Base-by-base conservation (phyloP, 2,113 vertebrate genomes). In the Herpetotheres cachinnans region DNA sequence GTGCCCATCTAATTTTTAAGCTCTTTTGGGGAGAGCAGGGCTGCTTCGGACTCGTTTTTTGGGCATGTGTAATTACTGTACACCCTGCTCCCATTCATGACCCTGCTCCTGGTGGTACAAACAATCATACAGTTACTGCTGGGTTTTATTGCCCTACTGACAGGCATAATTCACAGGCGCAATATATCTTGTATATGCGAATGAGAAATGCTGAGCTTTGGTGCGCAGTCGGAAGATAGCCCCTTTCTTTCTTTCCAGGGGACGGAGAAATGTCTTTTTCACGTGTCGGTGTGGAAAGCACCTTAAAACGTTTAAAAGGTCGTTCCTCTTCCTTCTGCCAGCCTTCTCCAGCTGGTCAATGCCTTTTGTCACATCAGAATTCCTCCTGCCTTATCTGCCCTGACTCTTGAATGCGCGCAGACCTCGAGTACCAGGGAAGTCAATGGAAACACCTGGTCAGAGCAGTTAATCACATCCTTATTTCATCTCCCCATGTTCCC, bases 1-100 rank as follows among this genome's bases (percentile, higher is more conserved):
- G 20, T 5, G 67, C 46, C 8, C 13, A 1, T 13, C 7, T 7
- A 0, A 6, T 4, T 25, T 58, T 38, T 6, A 13, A 27, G 40
- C 14, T 10, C 14, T 38, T 36, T 18, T 2, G 3, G 34, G 36
- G 50, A 12, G 27, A 49, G 14, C 16, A 7, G 47, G 55, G 46
- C 16, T 84, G 61, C 16, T 36, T 26, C 30, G 61, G 55, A 0
- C 11, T 7, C 4, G 44, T 38, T 0, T 70, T 71, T 56, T 22
- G 11, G 70, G 52, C 14, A 1, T 6, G 0, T 7, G 40, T 16
- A 16, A 6, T 63, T 70, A 2, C 20, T 24, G 54, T 9, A 15
- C 38, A 34, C n/a, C 14, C 10, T 30, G 86, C 14, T 83, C 29
- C 47, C 1, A 1, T 13, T 62, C 5, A 0, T 49, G 66, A 17